Percentiles rank a stretch among this genome's conserved stretches.
Conservation (phyloP, 1,140 invertebrate genomes). For the Dreissena polymorpha region DNA sequence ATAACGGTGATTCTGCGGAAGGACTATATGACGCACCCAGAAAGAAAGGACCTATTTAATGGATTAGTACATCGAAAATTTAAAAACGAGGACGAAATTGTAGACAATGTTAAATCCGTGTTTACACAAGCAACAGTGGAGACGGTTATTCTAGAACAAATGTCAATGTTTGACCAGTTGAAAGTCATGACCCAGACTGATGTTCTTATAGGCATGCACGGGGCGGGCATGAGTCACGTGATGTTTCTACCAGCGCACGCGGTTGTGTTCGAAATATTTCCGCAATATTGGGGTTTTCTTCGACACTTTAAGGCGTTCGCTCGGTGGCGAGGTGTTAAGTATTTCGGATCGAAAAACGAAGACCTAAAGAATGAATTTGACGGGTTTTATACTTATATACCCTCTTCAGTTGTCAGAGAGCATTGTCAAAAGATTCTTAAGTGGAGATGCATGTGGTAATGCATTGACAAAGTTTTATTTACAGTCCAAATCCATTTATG, state of each 20-base stretch:
- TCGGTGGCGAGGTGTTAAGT: constrained; percentile 3
- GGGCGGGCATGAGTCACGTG: constrained; percentile 95
- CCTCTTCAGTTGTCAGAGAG: too few relatives aligned
- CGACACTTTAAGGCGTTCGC: constrained; percentile 3
- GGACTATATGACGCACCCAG: constrained; percentile 71
- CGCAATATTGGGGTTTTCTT: constrained; percentile 51
- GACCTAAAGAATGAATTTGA: constrained; percentile 11
- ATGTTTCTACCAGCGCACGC: constrained; percentile 97
- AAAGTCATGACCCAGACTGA: constrained; percentile 85
- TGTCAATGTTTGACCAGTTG: constrained; percentile 67
- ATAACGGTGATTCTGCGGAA: constrained; percentile 72
- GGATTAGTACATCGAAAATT: constrained; percentile 66
- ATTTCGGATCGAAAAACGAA: constrained; percentile 9
- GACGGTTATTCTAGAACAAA: constrained; percentile 62
- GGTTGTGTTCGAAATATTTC: constrained; percentile 93
- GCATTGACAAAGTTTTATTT: too few relatives aligned
- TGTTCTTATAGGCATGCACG: constrained; percentile 97
- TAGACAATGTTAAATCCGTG: constrained; percentile 30
- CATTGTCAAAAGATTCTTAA: too few relatives aligned
- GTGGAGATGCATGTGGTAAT: too few relatives aligned
- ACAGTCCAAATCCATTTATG: too few relatives aligned
- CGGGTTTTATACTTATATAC: too few relatives aligned
- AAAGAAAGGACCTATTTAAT: constrained; percentile 63
- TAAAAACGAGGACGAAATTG: constrained; percentile 67
- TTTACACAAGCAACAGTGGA: constrained; percentile 49